A percentile compares a stretch with the other conserved stretches of the same genome.
Conservation (phyloP, 2,888 invertebrate species). For the Synergus gifuensis region DNA sequence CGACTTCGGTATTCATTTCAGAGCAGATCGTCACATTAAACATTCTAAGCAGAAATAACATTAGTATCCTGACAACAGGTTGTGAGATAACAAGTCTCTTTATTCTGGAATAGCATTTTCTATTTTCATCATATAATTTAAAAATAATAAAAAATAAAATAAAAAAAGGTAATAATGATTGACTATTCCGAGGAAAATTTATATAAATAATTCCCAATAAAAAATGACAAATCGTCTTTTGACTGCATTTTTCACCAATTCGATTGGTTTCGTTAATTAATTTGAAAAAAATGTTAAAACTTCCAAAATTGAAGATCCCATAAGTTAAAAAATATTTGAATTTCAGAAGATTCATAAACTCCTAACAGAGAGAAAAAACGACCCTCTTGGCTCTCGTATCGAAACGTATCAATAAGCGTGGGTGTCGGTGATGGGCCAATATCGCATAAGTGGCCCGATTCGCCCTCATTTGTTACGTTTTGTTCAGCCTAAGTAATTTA, state of each 20-base stretch:
- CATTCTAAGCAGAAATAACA: conserved; percentile 13
- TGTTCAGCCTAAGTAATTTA: conserved; percentile 74
- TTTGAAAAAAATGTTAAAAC: no score
- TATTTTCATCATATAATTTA: background rate
- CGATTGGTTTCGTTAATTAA: no score
- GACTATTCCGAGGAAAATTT: background rate
- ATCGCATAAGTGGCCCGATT: conserved; percentile 73
- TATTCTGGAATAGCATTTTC: background rate
- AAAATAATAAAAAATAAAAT: background rate
- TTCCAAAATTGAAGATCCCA: background rate
- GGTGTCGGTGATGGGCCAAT: conserved; percentile 69
- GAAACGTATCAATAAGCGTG: conserved; percentile 53
- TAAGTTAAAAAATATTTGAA: background rate
- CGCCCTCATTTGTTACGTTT: conserved; percentile 73
- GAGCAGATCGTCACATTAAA: background rate
- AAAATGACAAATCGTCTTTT: no score
- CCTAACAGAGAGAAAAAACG: background rate
- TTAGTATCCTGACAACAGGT: background rate
- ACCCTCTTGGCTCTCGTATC: conserved; percentile 13
- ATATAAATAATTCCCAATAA: no score
- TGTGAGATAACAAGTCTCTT: background rate
- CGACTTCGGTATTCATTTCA: conserved; percentile 1
- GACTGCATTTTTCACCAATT: no score
- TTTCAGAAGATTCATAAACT: background rate
- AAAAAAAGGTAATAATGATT: no score